These are phyloP conservation scores for Drosophila ochracea DNA, from an alignment of 2,888 invertebrate species.

Conservation along the genomic window DNA sequence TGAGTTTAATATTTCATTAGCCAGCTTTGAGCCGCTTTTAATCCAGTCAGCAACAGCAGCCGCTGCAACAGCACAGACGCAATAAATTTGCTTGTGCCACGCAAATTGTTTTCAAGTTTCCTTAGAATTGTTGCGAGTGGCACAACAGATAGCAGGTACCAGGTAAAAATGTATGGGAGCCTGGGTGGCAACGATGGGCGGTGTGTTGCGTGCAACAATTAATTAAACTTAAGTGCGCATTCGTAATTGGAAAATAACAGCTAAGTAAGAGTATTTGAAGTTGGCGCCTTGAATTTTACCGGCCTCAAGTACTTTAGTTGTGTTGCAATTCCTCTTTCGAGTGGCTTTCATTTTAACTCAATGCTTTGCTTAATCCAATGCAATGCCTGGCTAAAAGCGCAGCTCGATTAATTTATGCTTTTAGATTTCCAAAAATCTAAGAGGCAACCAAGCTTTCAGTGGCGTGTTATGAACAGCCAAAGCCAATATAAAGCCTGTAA, in stretches of 20 bases:
- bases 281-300: slow-evolving; percentile 22
- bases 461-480: slow-evolving; percentile 54
- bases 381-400: slow-evolving; percentile 7
- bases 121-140: slow-evolving; percentile 64
- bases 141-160: slow-evolving; percentile 42
- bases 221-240: slow-evolving; percentile 78
- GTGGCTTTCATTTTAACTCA: slow-evolving; percentile 68
- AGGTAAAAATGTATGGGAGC: slow-evolving; percentile 51
- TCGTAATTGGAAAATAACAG: slow-evolving; percentile 74
- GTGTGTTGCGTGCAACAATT: slow-evolving; percentile 61
- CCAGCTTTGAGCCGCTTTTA: slow-evolving; percentile 58
- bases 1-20: slow-evolving; percentile 76
- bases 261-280: slow-evolving; percentile 54
- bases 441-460: slow-evolving; percentile 59
- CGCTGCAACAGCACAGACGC: slow-evolving; percentile 23
- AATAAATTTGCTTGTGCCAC: slow-evolving; percentile 51
- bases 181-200: slow-evolving; percentile 18
- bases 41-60: slow-evolving; percentile 42
- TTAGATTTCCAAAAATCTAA: slow-evolving; percentile 21
- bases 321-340: slow-evolving; percentile 25
- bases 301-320: slow-evolving; percentile 46
- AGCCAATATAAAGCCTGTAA: slow-evolving; percentile 71
- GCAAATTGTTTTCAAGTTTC: slow-evolving; percentile 67
- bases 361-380: slow-evolving; percentile 32
- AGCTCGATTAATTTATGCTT: slow-evolving; percentile 67